phyloP scores from a whole-genome alignment of 2,888 invertebrate species.

The Folsomia candida region DNA sequence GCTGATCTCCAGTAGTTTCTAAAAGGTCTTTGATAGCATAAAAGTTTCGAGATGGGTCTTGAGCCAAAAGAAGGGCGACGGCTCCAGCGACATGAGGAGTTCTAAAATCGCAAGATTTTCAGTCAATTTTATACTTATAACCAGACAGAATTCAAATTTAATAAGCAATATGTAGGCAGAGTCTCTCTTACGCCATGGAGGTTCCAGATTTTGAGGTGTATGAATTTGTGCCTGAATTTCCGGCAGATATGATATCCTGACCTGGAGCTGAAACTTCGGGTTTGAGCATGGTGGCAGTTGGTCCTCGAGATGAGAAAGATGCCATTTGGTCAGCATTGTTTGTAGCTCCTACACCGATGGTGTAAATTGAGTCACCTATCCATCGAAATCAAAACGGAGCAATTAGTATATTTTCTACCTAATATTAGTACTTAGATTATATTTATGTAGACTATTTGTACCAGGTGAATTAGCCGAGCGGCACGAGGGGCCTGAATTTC shows the following conservation, averaged over 20 bases:
- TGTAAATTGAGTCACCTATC: conserved; percentile 2
- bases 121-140: background rate
- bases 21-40: background rate
- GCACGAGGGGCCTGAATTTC: conserved; percentile 7
- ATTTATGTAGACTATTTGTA: too few relatives aligned
- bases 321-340: conserved; percentile 9
- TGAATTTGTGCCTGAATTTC: background rate
- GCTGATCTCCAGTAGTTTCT: background rate
- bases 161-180: background rate
- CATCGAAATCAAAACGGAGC: too few relatives aligned
- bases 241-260: conserved; percentile 7
- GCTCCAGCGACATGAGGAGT: background rate
- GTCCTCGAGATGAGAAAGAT: conserved; percentile 20
- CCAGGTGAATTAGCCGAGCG: conserved; percentile 11
- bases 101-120: too few relatives aligned
- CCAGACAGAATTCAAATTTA: background rate
- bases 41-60: background rate
- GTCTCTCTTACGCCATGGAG: conserved; percentile 15
- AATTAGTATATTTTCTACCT: too few relatives aligned
- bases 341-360: conserved; percentile 22
- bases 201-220: conserved; percentile 24
- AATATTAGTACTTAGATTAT: too few relatives aligned
- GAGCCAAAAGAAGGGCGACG: background rate
- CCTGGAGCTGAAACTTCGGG: conserved; percentile 25
- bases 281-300: background rate